Evolutionary conservation across 2,113 vertebrate genomes (phyloP), one percentile per base, ranked within the genome.

Genomic region (Sinocyclocheilus grahami): DNA sequence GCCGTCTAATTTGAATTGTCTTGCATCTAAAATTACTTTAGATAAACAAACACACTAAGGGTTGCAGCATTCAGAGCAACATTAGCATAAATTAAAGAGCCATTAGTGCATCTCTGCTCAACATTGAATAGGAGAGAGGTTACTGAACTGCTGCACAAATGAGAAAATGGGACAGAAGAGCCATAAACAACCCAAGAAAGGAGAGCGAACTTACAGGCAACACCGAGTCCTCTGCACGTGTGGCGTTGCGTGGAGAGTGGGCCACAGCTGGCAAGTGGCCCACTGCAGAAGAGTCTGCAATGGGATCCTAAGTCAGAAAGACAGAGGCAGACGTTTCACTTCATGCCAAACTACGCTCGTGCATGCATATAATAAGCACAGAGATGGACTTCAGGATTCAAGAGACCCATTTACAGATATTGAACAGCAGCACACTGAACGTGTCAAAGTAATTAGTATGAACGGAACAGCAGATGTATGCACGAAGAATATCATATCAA

Each of bases 151-250:
- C 27, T 9, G 85, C 37, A 63, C 30, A 67, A 85, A 53, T 22
- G 30, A 37, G 20, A 69, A 72, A 87, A 65, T 55, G 69, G 78
- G 58, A 22, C 69, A 65, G 87, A 51, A 37, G 37, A n/a, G 30
- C 48, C 5, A 83, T 37, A 74, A 78, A 75, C 53, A 80, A 83
- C 58, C 6, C 33, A n/a, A 12, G 86, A 22, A 58, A 72, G 51
- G 7, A 82, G 33, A 5, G 76, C 69, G 53, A 85, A 77, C 91
- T 93, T 90, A 95, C 95, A 69, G 95, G 92, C 42, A 95, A 90
- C 13, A 95, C 42, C 0, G 93, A 95, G 88, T 95, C 95, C 78
- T 95, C 95, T 4, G 85, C 53, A 24, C 94, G 90, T 0, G 95
- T 95, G 78, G 46, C 77, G 58, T 95, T 95, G 83, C 94, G 90